Percentiles rank a stretch among this genome's conserved stretches.
Conservation (phyloP, 2,888 invertebrate species). For the Lasioglossum villosulum region DNA sequence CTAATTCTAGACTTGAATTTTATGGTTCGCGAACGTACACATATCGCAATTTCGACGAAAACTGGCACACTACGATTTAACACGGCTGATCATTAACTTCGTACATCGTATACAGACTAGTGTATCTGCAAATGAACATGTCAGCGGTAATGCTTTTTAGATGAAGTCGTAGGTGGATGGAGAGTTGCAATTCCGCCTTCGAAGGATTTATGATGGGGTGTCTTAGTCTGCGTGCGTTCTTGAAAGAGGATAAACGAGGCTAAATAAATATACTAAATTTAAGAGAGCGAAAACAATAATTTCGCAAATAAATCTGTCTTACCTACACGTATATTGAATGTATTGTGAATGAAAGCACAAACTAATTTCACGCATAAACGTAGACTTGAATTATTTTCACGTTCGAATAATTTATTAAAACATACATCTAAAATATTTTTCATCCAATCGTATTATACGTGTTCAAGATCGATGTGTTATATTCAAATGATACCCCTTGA, state of each 20-base stretch:
- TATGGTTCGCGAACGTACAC: too few species aligned
- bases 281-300: too few species aligned
- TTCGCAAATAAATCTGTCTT: too few species aligned
- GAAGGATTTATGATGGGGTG: background rate
- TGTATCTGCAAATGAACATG: background rate
- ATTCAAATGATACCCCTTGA: background rate
- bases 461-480: background rate
- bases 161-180: slow-evolving; percentile 2
- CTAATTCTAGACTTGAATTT: too few species aligned
- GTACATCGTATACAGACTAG: background rate
- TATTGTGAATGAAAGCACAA: too few species aligned
- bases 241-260: background rate
- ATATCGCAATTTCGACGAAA: too few species aligned
- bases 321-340: too few species aligned
- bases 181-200: background rate
- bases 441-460: background rate
- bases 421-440: background rate
- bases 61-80: too few species aligned
- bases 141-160: slow-evolving; percentile 4
- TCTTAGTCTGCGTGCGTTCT: background rate
- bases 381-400: background rate
- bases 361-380: too few species aligned
- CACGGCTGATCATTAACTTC: background rate
- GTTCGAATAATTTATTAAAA: background rate
- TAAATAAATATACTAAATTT: background rate